Evolutionary conservation across 2,113 vertebrate species (phyloP).

Genomic region (Clinocottus analis): DNA sequence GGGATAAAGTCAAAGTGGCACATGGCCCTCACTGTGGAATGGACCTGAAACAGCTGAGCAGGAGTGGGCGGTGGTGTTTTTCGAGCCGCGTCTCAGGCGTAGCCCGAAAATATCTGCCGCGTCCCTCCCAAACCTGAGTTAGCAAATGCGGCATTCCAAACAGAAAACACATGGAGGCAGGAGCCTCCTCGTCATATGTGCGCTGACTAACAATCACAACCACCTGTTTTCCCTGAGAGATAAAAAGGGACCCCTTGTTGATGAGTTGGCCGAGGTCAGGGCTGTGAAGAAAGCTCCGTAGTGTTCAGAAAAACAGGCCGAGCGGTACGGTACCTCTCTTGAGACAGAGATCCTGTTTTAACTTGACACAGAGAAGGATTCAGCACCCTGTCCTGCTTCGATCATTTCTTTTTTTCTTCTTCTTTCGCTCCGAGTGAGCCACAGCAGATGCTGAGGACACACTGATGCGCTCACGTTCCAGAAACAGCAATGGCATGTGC

Average conservation of each 20-base stretch:
- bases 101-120: conserved; percentile 78
- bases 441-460: conserved; percentile 63
- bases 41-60: conserved; percentile 82
- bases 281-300: conserved; percentile 49
- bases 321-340: conserved; percentile 43
- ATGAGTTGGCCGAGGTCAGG: conserved; percentile 55
- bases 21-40: conserved; percentile 74
- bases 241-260: conserved; percentile 63
- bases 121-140: conserved; percentile 77
- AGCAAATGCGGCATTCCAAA: conserved; percentile 81
- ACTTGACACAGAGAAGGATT: conserved; percentile 42
- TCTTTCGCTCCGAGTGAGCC: conserved; percentile 14
- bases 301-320: conserved; percentile 49
- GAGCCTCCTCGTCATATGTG: conserved; percentile 45
- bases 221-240: conserved; percentile 76
- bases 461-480: conserved; percentile 50
- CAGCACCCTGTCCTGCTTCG: conserved; percentile 36
- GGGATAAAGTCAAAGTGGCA: conserved; percentile 65
- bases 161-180: conserved; percentile 71
- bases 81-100: conserved; percentile 54
- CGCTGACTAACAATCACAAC: conserved; percentile 73
- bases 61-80: conserved; percentile 77
- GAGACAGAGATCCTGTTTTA: conserved; percentile 48
- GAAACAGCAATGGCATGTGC: conserved; percentile 75
- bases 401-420: not conserved